Base-by-base conservation (phyloP, 2,888 invertebrate species). In the Eulithis prunata region DNA sequence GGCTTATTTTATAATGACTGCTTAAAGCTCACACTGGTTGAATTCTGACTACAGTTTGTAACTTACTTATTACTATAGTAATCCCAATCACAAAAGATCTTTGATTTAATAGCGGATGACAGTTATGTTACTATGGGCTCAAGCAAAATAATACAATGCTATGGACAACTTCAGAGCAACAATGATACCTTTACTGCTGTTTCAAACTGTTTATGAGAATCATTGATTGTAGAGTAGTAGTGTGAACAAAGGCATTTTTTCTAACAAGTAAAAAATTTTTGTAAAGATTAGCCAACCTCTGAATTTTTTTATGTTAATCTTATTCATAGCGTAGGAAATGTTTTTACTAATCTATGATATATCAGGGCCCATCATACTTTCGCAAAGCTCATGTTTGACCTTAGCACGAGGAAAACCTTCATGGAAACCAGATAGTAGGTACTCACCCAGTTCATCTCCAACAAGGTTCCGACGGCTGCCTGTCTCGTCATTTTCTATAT, bases 401-500 rank as follows among this genome's bases (percentile, higher is more conserved):
- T 41, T 41, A 41, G 5, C 32, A 32, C 0, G 32, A 41, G 41
- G 3, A 41, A 7, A 8, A 41, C 32, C 6, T 32, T 41, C 41
- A 41, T 10, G 5, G 8, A 41, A 41, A 11, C 10, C 8, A 38
- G 5, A 8, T 38, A 38, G 14, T 3, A 49, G 36, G 38, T 49
- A 60, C 72, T 70, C 82, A 91, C 92, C 89, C 80, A 71, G 76
- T 71, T 86, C 88, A 43, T 77, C 77, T 59, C 85, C 84, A 67
- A 93, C 85, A 54, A 93, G 82, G 75, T 86, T 90, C 66, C 89
- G 82, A 61, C 73, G 82, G 75, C 87, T 88, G 72, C 85, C 85
- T 11, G 88, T 89, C 76, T 89, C 84, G 84, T 92, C 89, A 75
- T 91, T 73, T 77, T 90, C 89, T 68, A 91, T 89, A 72, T 93